phyloP scores from a whole-genome alignment of 1,140 invertebrate species.

The Drosophila sucinea region DNA sequence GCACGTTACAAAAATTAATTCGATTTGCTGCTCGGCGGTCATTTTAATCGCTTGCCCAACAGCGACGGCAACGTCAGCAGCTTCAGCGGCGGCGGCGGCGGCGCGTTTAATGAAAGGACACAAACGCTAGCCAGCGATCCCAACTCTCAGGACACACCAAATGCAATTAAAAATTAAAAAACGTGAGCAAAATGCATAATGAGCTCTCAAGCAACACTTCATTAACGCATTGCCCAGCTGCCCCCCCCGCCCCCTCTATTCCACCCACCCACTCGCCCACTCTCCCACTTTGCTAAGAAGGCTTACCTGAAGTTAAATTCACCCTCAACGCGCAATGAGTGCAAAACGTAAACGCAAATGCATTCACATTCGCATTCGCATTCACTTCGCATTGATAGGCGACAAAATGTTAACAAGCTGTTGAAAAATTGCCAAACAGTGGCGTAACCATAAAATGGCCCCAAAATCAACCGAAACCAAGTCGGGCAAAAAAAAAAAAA shows the following conservation, averaged over 20 bases:
- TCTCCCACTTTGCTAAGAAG: constrained; percentile 1
- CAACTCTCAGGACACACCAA: constrained; percentile 42
- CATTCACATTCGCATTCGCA: constrained; percentile 9
- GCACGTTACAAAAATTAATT: constrained; percentile 82
- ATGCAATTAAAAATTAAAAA: constrained; percentile 78
- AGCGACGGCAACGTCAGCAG: too few species aligned
- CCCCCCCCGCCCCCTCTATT: too few species aligned
- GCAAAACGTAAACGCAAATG: neutral
- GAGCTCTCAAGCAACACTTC: constrained; percentile 77
- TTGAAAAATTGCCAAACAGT: constrained; percentile 76
- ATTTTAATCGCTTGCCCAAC: constrained; percentile 71
- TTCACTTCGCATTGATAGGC: constrained; percentile 54
- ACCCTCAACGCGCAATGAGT: constrained; percentile 23
- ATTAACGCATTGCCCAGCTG: constrained; percentile 71
- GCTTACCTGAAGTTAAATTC: constrained; percentile 30
- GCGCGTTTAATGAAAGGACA: constrained; percentile 74
- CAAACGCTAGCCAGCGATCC: constrained; percentile 10
- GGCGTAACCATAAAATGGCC: constrained; percentile 55
- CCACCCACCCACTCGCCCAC: neutral
- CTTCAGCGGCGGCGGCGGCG: constrained; percentile 22
- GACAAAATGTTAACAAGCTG: constrained; percentile 81
- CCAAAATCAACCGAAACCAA: constrained; percentile 21
- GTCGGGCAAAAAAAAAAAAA: constrained; percentile 5
- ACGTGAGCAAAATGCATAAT: constrained; percentile 79
- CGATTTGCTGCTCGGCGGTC: constrained; percentile 81